Percentiles rank a stretch among this genome's conserved stretches.
These are phyloP conservation scores for Vollenhovia emeryi DNA, from an alignment of 1,140 invertebrate species.

Conservation along the genomic window DNA sequence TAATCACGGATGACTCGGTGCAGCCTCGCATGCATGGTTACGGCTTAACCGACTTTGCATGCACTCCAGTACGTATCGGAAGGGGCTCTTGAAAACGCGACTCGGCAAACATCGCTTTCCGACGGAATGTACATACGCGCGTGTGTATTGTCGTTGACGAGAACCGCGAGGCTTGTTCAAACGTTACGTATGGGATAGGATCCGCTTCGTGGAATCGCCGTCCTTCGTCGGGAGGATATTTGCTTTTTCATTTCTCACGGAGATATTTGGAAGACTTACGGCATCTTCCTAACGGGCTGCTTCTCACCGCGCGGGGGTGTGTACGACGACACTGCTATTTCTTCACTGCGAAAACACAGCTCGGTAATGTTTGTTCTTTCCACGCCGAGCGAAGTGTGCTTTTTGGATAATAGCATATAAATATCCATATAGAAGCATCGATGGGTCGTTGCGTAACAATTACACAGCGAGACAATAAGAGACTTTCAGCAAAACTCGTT, in stretches of 20 bases:
- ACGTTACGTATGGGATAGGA: slow-evolving; percentile 1
- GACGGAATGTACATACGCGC: slow-evolving; percentile 24
- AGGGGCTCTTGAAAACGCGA: neutral
- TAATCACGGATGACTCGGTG: neutral
- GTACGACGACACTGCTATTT: neutral
- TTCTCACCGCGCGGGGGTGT: neutral
- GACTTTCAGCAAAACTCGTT: neutral
- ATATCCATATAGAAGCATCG: neutral
- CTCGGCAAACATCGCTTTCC: slow-evolving; percentile 24
- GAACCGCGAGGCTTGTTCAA: slow-evolving; percentile 23
- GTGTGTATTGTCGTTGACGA: neutral
- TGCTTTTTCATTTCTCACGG: neutral
- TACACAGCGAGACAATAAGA: neutral
- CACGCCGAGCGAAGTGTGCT: neutral
- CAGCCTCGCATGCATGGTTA: neutral
- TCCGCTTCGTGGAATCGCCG: neutral
- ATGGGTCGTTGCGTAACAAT: slow-evolving; percentile 6
- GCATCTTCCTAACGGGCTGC: neutral
- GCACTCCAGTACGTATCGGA: slow-evolving; percentile 3
- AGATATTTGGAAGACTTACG: slow-evolving; percentile 11
- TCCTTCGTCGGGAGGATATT: slow-evolving; percentile 26
- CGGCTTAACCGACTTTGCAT: slow-evolving; percentile 36
- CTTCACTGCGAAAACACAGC: neutral
- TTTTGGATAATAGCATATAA: too few species aligned
- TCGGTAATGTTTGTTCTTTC: slow-evolving; percentile 21